These are phyloP conservation scores for Agelaius tricolor DNA, from an alignment of 2,113 vertebrate species.

Conservation along the genomic window DNA sequence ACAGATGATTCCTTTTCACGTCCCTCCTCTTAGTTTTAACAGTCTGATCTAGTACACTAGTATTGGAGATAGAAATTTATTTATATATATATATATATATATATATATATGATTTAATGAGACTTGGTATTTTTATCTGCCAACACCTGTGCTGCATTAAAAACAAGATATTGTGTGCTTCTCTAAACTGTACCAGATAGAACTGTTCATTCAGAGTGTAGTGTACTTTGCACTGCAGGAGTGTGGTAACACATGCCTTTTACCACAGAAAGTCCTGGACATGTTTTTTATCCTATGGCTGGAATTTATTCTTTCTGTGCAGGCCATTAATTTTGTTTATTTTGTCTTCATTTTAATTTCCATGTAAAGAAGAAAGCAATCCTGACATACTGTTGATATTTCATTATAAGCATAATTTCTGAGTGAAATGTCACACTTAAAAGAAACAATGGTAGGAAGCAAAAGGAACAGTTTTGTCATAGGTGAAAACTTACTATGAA, in stretches of 20 bases:
- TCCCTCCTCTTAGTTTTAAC: background rate
- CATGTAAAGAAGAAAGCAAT: background rate
- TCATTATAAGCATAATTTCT: background rate
- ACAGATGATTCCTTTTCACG: background rate
- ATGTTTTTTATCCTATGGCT: background rate
- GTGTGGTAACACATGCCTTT: background rate
- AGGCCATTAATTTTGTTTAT: background rate
- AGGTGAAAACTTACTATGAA: background rate
- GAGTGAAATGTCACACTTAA: background rate
- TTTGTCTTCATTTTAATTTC: background rate
- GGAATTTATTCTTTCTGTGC: background rate
- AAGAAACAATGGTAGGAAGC: background rate
- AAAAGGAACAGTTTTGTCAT: background rate
- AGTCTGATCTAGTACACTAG: background rate
- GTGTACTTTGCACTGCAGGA: background rate
- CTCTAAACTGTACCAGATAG: conserved; percentile 37
- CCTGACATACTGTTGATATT: background rate
- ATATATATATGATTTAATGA: conserved; percentile 8
- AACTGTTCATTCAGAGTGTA: background rate
- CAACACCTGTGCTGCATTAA: conserved; percentile 44
- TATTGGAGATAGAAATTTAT: conserved; percentile 19
- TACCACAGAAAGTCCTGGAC: background rate
- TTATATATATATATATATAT: background rate
- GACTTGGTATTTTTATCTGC: background rate
- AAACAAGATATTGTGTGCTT: conserved; percentile 48